Evolutionary conservation across 2,113 vertebrate genomes (phyloP).

Genomic region (Vidua macroura): DNA sequence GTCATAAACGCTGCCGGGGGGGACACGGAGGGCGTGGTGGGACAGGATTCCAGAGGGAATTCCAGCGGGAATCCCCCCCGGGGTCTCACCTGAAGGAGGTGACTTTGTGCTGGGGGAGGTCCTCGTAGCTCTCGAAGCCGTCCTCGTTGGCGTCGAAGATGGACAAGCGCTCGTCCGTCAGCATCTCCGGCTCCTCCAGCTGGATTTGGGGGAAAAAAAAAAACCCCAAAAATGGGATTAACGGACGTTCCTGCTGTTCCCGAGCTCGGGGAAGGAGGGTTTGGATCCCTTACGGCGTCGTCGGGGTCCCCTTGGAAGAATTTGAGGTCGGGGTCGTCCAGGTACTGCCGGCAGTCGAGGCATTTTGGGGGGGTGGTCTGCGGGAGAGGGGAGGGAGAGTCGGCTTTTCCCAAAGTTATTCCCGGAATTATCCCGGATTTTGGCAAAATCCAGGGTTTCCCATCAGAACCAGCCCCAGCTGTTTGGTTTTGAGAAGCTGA

Average conservation of each 20-base stretch:
- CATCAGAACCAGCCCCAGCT: accelerated
- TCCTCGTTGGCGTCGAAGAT: conserved; percentile 91
- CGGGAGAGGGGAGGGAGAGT: accelerated
- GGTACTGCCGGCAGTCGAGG: conserved; percentile 87
- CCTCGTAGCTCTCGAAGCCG: conserved; percentile 94
- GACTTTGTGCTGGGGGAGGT: conserved; percentile 92
- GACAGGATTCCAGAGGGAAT: not conserved
- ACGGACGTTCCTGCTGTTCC: accelerated
- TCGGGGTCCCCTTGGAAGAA: conserved; percentile 92
- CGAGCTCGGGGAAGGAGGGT: accelerated
- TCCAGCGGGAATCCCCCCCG: accelerated
- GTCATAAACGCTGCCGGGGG: not conserved
- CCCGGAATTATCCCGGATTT: accelerated
- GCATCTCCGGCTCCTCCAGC: conserved; percentile 94
- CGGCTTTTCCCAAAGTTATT: accelerated
- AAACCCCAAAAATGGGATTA: not conserved
- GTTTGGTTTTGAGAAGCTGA: not conserved
- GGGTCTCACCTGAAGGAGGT: conserved; percentile 86
- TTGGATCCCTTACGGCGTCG: conserved; percentile 74
- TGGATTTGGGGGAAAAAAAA: not conserved
- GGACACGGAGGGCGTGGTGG: not conserved
- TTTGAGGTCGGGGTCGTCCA: conserved; percentile 93
- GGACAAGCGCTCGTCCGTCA: conserved; percentile 90
- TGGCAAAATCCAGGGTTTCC: accelerated
- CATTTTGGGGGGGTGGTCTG: conserved; percentile 88